These are phyloP conservation scores for Reticulitermes lucifugus DNA, from an alignment of 2,888 invertebrate genomes.

Conservation along the genomic window DNA sequence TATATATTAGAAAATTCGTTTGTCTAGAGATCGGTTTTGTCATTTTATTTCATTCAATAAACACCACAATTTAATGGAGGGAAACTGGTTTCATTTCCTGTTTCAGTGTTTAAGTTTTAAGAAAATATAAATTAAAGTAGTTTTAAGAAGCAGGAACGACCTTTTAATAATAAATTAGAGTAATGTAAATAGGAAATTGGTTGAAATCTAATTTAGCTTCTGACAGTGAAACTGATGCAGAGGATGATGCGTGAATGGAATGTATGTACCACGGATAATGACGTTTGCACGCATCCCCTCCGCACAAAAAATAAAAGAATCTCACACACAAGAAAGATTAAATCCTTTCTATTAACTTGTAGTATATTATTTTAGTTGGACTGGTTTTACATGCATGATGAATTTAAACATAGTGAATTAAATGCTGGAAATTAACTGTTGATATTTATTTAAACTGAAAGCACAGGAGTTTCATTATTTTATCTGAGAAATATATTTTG, in stretches of 20 bases:
- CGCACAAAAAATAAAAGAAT: not conserved
- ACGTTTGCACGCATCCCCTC: not conserved
- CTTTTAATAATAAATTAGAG: not conserved
- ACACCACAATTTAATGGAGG: slow-evolving; percentile 34
- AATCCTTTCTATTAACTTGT: no score
- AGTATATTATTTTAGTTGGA: no score
- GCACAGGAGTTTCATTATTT: no score
- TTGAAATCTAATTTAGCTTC: not conserved
- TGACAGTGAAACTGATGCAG: not conserved
- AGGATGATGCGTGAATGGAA: not conserved
- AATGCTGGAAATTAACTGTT: no score
- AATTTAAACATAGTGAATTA: no score
- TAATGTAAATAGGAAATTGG: not conserved
- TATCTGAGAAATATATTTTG: no score
- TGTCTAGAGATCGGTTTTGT: slow-evolving; percentile 35
- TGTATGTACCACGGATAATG: not conserved
- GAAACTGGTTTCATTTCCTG: slow-evolving; percentile 24
- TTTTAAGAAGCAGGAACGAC: not conserved
- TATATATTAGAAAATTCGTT: slow-evolving; percentile 31
- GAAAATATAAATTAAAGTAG: not conserved
- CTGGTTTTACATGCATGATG: no score
- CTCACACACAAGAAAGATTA: not conserved
- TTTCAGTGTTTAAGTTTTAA: not conserved
- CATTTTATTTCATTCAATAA: slow-evolving; percentile 7
- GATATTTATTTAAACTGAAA: not conserved